phyloP scores from a whole-genome alignment of 2,797 vertebrate species.

The Rhinophrynus dorsalis region DNA sequence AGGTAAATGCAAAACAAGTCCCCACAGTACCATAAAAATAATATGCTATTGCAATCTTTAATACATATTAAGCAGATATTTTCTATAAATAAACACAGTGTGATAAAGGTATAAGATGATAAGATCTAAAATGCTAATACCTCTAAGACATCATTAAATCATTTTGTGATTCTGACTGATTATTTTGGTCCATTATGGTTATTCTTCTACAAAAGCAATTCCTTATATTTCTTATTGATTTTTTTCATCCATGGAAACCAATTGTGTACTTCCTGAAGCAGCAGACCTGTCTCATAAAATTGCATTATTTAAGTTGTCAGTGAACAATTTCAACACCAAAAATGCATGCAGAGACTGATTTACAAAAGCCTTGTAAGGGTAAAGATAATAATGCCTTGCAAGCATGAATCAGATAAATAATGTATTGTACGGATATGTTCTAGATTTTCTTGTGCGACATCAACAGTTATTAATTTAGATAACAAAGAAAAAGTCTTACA shows the following conservation, averaged over 20 bases:
- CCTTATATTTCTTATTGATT: constrained; percentile 40
- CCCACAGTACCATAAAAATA: no score
- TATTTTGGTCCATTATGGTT: constrained; percentile 12
- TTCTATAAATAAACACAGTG: no score
- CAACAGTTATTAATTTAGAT: constrained; percentile 31
- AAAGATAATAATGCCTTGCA: neutral
- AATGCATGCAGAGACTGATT: constrained; percentile 2
- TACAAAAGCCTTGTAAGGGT: constrained; percentile 10
- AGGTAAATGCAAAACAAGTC: no score
- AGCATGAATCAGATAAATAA: constrained; percentile 8
- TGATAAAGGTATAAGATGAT: no score
- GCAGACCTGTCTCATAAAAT: constrained; percentile 14
- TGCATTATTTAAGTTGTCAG: constrained; percentile 29
- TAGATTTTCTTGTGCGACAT: neutral
- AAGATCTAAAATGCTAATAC: no score
- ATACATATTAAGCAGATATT: no score
- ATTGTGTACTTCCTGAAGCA: constrained; percentile 23
- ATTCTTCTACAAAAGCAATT: constrained; percentile 11
- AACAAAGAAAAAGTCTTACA: constrained; percentile 20
- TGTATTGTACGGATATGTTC: neutral
- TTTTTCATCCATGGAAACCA: constrained; percentile 30
- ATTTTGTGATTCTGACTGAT: constrained; percentile 10
- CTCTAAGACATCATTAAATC: no score
- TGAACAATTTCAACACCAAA: constrained; percentile 13
- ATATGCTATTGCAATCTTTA: no score